Percentiles rank a stretch among this genome's conserved stretches.
Conservation (phyloP, 2,113 vertebrate species). For the Hemibagrus wyckioides region DNA sequence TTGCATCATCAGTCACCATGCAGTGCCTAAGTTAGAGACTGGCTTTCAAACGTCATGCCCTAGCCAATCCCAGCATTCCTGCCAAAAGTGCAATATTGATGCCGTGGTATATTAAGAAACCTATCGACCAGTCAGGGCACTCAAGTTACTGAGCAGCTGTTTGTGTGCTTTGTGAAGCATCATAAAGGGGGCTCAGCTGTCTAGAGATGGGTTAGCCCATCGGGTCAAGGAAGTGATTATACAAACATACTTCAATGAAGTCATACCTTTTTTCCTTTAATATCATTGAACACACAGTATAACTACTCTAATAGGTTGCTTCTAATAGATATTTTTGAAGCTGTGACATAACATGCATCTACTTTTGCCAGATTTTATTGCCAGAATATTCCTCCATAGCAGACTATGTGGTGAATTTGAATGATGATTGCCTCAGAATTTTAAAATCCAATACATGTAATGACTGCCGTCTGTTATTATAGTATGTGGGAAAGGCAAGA, state of each 20-base stretch:
- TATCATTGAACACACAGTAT: not conserved
- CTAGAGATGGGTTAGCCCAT: not conserved
- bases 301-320: not conserved
- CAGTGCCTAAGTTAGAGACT: not conserved
- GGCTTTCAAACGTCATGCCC: not conserved
- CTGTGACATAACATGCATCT: not conserved
- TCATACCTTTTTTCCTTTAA: not conserved
- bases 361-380: too few species aligned
- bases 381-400: not conserved
- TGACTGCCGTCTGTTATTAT: not conserved
- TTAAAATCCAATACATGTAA: not conserved
- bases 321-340: slow-evolving; percentile 2
- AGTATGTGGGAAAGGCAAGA: not conserved
- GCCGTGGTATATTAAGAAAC: not conserved
- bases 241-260: not conserved
- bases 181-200: not conserved
- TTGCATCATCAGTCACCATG: not conserved
- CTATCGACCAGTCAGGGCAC: not conserved
- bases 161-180: not conserved
- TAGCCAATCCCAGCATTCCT: not conserved
- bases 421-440: not conserved
- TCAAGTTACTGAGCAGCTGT: not conserved
- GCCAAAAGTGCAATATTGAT: not conserved
- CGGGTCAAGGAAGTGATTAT: not conserved
- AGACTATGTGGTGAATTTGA: not conserved